Conservation (phyloP, 2,888 invertebrate genomes). For the Polydrusus pterygomalis region DNA sequence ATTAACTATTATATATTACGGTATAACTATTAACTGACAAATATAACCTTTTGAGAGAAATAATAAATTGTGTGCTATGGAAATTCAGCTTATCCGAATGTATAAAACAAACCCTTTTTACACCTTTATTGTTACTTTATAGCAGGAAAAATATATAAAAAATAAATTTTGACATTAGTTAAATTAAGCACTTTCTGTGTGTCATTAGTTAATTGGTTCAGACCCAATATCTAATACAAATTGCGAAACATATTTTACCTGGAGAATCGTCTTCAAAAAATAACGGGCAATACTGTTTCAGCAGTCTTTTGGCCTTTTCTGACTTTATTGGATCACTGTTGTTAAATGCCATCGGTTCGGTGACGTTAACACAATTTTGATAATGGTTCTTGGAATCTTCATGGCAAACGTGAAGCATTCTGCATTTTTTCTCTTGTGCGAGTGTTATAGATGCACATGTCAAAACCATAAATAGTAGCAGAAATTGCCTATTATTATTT, state of each 20-base stretch:
- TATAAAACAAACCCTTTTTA: no score
- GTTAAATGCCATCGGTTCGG: slow-evolving; percentile 67
- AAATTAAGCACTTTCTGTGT: no score
- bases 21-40: no score
- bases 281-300: slow-evolving; percentile 79
- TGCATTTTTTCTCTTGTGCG: slow-evolving; percentile 48
- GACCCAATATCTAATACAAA: no score
- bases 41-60: no score
- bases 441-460: not conserved
- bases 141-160: no score
- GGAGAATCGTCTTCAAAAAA: slow-evolving; percentile 68
- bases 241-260: slow-evolving; percentile 21
- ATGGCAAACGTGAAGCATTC: slow-evolving; percentile 56
- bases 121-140: no score
- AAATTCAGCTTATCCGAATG: no score
- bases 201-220: no score
- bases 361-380: slow-evolving; percentile 63
- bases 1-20: no score
- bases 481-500: not conserved
- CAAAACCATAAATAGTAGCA: not conserved
- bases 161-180: no score
- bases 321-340: slow-evolving; percentile 60
- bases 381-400: slow-evolving; percentile 50
- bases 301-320: slow-evolving; percentile 68
- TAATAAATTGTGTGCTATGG: no score